These are phyloP conservation scores for Dastarcus helophoroides DNA, from an alignment of 2,888 invertebrate species.

Conservation along the genomic window DNA sequence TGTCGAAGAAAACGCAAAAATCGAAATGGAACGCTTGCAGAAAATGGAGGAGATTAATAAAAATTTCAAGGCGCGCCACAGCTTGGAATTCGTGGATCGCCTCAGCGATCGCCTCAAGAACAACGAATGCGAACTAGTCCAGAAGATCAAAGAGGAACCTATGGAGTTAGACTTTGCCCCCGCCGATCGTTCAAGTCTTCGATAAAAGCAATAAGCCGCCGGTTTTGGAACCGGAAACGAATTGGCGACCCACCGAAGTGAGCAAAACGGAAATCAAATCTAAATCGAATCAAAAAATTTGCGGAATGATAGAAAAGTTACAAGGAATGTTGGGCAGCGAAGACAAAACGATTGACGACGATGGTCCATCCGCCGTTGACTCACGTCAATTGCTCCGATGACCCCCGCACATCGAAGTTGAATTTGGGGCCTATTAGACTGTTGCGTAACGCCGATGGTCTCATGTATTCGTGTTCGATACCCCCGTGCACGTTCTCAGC, in stretches of 20 bases:
- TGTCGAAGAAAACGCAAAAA: constrained; percentile 36
- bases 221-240: constrained; percentile 1
- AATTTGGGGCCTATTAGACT: constrained; percentile 20
- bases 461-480: constrained; percentile 27
- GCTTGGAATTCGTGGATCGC: constrained; percentile 26
- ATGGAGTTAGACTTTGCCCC: constrained; percentile 10
- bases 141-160: constrained; percentile 17
- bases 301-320: constrained; percentile 23
- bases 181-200: constrained; percentile 6
- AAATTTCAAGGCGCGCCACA: constrained; percentile 25
- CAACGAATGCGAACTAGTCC: constrained; percentile 13
- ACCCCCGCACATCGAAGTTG: constrained; percentile 7
- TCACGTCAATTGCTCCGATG: background rate
- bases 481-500: constrained; percentile 27
- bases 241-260: constrained; percentile 1
- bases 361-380: constrained; percentile 2
- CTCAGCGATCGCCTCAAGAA: constrained; percentile 23
- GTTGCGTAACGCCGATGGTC: constrained; percentile 14
- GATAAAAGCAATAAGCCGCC: constrained; percentile 6
- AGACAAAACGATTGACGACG: constrained; percentile 5
- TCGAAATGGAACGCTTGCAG: constrained; percentile 38
- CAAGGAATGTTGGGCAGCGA: constrained; percentile 20
- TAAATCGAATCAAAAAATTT: constrained; percentile 15
- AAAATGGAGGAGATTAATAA: constrained; percentile 41
- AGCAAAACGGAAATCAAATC: background rate